phyloP scores from a whole-genome alignment of 2,113 vertebrate species.

The Oreochromis aureus region DNA sequence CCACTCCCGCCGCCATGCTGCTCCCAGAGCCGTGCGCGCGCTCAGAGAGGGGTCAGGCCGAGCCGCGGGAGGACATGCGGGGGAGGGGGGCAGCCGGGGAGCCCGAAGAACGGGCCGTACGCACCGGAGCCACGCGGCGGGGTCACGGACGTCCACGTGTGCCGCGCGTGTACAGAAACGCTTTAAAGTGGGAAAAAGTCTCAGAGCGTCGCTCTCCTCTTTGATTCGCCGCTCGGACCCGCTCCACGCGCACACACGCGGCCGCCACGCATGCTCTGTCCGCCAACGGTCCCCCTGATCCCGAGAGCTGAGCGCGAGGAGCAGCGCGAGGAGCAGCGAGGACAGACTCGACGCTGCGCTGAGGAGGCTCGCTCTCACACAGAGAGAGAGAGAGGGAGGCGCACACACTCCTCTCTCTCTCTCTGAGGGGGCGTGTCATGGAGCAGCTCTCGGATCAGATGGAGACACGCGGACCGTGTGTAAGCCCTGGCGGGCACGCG shows the following conservation, averaged over 20 bases:
- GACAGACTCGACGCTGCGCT: neutral
- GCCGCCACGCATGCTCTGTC: conserved; percentile 3
- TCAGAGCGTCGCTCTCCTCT: neutral
- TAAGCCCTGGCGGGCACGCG: neutral
- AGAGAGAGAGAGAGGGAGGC: neutral
- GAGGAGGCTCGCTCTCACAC: neutral
- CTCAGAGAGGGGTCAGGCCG: neutral
- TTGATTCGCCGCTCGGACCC: neutral
- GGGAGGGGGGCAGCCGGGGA: neutral
- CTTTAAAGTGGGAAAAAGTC: neutral
- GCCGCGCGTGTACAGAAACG: neutral
- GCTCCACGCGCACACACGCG: neutral
- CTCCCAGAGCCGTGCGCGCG: neutral
- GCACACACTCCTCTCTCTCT: neutral
- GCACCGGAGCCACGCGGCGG: neutral
- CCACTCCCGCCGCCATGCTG: conserved; percentile 91
- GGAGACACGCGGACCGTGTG: neutral
- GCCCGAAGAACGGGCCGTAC: neutral
- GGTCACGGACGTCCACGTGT: neutral
- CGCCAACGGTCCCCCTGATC: neutral
- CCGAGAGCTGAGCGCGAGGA: neutral
- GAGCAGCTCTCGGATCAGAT: neutral
- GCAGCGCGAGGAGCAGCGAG: neutral
- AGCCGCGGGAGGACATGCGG: conserved; percentile 27
- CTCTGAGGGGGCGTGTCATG: conserved; percentile 8